Evolutionary conservation across 2,888 invertebrate genomes (phyloP).

Genomic region (Torymus tubicola): DNA sequence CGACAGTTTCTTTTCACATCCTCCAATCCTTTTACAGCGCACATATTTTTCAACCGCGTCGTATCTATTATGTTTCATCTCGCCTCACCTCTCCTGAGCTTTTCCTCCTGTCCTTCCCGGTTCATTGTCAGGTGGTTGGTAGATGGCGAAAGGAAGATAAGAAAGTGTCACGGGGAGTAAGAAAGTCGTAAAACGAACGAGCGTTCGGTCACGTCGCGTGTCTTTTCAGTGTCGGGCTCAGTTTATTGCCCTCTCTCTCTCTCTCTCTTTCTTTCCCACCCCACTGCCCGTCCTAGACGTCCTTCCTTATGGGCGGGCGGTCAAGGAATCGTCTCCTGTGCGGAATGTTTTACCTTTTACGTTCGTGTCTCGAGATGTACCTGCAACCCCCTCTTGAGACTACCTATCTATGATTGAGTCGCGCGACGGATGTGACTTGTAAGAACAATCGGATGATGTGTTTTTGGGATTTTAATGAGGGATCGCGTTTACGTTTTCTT

Average conservation of each 20-base stretch:
- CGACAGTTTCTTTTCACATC: too few species aligned
- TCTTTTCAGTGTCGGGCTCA: constrained; percentile 33
- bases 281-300: not conserved
- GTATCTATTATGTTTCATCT: constrained; percentile 6
- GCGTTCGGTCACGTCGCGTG: constrained; percentile 38
- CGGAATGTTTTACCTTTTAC: constrained; percentile 21
- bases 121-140: constrained; percentile 31
- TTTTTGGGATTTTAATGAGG: too few species aligned
- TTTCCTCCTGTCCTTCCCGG: not conserved
- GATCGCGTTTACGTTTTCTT: too few species aligned
- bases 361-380: constrained; percentile 7
- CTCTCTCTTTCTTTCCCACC: not conserved
- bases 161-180: constrained; percentile 44
- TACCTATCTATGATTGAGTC: not conserved
- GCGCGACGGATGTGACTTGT: too few species aligned
- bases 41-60: constrained; percentile 10
- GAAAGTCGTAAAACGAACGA: constrained; percentile 52
- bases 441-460: too few species aligned
- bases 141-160: constrained; percentile 34
- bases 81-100: not conserved
- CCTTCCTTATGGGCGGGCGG: constrained; percentile 27
- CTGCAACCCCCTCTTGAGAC: too few species aligned
- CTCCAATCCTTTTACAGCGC: too few species aligned
- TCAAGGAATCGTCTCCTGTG: constrained; percentile 11
- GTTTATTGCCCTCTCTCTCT: constrained; percentile 29